Evolutionary conservation across 64 coral and sea anemone species (phyloP).

Genomic region (Montipora sp.): DNA sequence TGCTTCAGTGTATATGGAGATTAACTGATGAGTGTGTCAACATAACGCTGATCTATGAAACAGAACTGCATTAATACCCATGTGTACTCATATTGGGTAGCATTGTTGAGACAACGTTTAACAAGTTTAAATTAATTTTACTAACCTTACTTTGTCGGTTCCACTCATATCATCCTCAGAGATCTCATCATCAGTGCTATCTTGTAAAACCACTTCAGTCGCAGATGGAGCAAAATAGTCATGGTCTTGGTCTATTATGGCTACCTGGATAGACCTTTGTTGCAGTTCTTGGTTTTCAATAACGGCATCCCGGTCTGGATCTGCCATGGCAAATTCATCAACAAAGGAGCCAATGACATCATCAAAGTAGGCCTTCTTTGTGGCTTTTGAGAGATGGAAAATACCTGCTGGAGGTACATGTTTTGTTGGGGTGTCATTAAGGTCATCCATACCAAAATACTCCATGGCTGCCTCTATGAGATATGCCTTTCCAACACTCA

Average conservation of each 20-base stretch:
- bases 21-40: too few species aligned
- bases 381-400: slow-evolving; percentile 16
- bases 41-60: too few species aligned
- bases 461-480: slow-evolving; percentile 58
- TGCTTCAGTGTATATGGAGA: too few species aligned
- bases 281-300: neutral
- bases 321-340: slow-evolving; percentile 56
- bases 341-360: slow-evolving; percentile 49
- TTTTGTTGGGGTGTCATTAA: slow-evolving; percentile 39
- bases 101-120: neutral
- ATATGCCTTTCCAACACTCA: slow-evolving; percentile 65
- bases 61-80: too few species aligned
- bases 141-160: neutral
- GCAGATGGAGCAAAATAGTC: neutral
- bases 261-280: neutral
- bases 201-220: neutral
- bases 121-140: neutral
- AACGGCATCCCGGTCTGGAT: slow-evolving; percentile 7
- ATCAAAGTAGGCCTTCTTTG: slow-evolving; percentile 58
- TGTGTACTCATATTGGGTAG: too few species aligned
- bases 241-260: slow-evolving; percentile 6
- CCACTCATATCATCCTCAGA: slow-evolving; percentile 1
- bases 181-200: slow-evolving; percentile 14
- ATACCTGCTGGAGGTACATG: slow-evolving; percentile 42
- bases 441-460: slow-evolving; percentile 51